Evolutionary conservation across 2,797 vertebrate genomes (phyloP), one percentile per base, ranked within the genome.

Genomic region (Eurystomus glaucurus): DNA sequence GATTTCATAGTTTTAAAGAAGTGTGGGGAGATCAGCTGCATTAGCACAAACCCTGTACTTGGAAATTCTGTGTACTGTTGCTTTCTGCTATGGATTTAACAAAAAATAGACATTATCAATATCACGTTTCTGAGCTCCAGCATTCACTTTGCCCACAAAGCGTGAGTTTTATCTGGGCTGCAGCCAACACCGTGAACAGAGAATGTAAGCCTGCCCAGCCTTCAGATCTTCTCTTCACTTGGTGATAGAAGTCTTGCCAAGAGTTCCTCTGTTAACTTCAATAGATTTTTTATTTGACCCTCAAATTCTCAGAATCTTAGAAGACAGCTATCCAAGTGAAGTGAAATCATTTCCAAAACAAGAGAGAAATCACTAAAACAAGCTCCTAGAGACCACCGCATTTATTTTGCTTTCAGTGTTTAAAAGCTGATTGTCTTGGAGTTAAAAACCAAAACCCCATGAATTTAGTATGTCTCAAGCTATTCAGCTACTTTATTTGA

Each of bases 311-410:
- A 45, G 23, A 50, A 41, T 61, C 13, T 62, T 58, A 45, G 9
- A 50, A 10, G 4, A n/a, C 8, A 2, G 0, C 5, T 54, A 3
- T 41, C 31, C 45, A 70, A 29, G 9, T 2, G 1, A 6, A 5
- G 2, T 50, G 16, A 50, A 61, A 93, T 39, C 1, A 3, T 48
- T 81, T 78, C 48, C 14, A 62, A 76, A 83, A 60, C 10, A 58
- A 78, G 29, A 29, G 7, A 62, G 50, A 85, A 60, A 83, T 13
- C 31, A 57, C 5, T 70, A 52, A 85, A 93, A 46, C 3, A 54
- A 83, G 15, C 1, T 54, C 19, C 20, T 25, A 46, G 14, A 83
- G 5, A 4, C 26, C 37, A 50, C 14, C 57, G 16, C 3, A 21
- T 60, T 68, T 69, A 46, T 57, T 93, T 90, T 91, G 2, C 8